Percentiles rank a stretch among this genome's conserved stretches.
Evolutionary conservation across 2,113 vertebrate genomes (phyloP).

Genomic region (Crotalus viridis): DNA sequence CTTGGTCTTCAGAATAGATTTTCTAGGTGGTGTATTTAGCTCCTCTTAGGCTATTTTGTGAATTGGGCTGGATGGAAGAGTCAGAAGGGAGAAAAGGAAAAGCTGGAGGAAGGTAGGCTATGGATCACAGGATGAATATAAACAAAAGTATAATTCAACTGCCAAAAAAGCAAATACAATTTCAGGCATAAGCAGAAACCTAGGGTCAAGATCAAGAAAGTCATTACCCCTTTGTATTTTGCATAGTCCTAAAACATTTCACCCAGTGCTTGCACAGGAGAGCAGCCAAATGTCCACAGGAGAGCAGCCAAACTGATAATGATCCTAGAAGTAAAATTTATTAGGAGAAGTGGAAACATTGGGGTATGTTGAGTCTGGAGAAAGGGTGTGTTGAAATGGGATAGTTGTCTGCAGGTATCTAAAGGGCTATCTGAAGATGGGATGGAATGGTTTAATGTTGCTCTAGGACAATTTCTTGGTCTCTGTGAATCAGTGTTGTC

Average conservation of each 20-base stretch:
- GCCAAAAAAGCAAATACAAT: background rate
- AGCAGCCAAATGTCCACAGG: background rate
- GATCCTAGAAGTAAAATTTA: background rate
- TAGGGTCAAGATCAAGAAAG: background rate
- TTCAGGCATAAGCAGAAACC: background rate
- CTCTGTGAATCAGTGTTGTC: background rate
- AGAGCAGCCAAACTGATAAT: background rate
- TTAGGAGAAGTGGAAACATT: background rate
- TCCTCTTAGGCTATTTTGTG: background rate
- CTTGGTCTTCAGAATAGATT: background rate
- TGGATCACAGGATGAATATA: background rate
- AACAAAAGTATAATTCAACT: background rate
- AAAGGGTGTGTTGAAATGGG: background rate
- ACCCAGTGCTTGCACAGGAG: background rate
- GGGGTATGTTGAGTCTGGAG: background rate
- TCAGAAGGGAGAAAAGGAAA: background rate
- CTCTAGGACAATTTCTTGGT: background rate
- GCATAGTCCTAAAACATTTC: background rate
- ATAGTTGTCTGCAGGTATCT: background rate
- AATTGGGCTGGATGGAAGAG: background rate
- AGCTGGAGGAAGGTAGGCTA: background rate
- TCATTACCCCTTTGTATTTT: background rate
- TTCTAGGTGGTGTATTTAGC: background rate
- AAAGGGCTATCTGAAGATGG: background rate
- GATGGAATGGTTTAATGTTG: background rate